Conservation (phyloP, 2,797 vertebrate species). For the Enteromius mattozi region DNA sequence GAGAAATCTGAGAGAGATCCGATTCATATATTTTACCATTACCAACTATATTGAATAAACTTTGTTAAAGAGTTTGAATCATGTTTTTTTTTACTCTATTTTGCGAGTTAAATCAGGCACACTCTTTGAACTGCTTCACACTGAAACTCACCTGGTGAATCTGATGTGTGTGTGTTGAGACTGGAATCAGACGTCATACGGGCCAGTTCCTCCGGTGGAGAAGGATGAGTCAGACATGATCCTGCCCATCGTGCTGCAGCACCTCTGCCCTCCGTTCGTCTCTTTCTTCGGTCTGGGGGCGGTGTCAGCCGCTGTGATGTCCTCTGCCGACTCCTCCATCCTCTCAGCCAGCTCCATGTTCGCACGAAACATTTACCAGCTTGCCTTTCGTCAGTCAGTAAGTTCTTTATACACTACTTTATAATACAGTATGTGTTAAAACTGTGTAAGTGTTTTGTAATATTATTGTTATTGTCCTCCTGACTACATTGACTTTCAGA, state of each 20-base stretch:
- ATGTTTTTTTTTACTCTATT: too few species aligned
- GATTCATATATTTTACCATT: too few species aligned
- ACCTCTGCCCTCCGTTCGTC: conserved; percentile 91
- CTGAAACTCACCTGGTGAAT: neutral
- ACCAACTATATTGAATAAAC: too few species aligned
- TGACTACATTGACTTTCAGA: neutral
- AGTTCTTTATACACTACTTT: conserved; percentile 62
- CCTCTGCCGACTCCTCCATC: conserved; percentile 96
- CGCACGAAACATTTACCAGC: conserved; percentile 95
- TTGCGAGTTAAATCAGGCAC: too few species aligned
- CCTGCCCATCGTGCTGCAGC: conserved; percentile 93
- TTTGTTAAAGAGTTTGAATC: too few species aligned
- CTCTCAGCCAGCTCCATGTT: conserved; percentile 99
- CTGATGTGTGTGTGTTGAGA: conserved; percentile 70
- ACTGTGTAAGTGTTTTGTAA: neutral
- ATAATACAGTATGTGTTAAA: neutral
- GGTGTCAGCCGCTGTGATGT: conserved; percentile 97
- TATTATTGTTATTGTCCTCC: neutral
- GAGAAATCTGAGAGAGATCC: too few species aligned
- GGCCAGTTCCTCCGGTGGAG: conserved; percentile 80
- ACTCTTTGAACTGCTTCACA: neutral
- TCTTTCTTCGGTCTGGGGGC: conserved; percentile 96
- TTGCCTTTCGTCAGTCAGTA: conserved; percentile 94
- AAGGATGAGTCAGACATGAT: conserved; percentile 94
- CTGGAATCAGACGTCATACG: conserved; percentile 93